These are phyloP conservation scores for Butorides virescens DNA, from an alignment of 2,113 vertebrate species.

Conservation along the genomic window DNA sequence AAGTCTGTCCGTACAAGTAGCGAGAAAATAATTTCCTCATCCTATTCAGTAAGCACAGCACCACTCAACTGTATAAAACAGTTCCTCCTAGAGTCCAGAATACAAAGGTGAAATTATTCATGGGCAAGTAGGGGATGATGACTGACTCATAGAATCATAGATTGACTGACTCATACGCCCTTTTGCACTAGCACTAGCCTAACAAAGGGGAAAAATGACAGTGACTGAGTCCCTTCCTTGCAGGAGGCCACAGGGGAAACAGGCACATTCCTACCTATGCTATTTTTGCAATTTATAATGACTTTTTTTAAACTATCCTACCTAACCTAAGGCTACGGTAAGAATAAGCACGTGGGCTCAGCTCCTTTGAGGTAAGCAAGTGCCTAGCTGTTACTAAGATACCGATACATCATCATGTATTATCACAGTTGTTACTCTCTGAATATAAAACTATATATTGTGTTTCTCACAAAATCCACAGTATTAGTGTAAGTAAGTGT, in stretches of 20 bases:
- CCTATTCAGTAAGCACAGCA: not conserved
- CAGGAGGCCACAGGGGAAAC: not conserved
- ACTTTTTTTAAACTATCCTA: not conserved
- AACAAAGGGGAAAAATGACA: not conserved
- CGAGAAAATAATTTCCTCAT: not conserved
- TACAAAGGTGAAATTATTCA: conserved; percentile 40
- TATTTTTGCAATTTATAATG: not conserved
- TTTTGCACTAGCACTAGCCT: accelerated
- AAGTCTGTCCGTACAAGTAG: conserved; percentile 5
- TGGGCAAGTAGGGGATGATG: not conserved
- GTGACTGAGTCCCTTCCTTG: not conserved
- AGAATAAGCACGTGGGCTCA: not conserved
- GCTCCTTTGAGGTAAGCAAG: accelerated
- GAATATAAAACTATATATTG: not conserved
- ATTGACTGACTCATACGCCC: not conserved
- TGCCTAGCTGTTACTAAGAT: not conserved
- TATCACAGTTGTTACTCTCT: not conserved
- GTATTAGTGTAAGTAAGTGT: accelerated
- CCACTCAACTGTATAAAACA: not conserved
- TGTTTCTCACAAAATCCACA: not conserved
- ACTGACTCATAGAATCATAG: not conserved
- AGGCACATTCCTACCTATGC: not conserved
- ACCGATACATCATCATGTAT: not conserved
- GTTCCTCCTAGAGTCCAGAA: not conserved
- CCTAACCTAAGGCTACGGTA: not conserved